Evolutionary conservation across 2,113 vertebrate species (phyloP).

Genomic region (Ctenomys sociabilis): DNA sequence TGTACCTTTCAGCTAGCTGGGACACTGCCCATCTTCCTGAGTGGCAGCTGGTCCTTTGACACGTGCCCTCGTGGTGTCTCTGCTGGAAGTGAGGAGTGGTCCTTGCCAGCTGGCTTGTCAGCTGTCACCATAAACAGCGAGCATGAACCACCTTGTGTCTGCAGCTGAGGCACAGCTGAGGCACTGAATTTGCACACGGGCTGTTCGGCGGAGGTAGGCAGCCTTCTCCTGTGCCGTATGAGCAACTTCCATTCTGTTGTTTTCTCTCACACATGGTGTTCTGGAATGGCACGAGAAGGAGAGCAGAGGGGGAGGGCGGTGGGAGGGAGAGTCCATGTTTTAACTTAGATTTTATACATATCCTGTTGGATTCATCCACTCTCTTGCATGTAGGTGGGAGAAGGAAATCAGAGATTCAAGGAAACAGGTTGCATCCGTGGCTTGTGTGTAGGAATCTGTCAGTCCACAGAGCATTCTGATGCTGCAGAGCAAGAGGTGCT

Average conservation of each 20-base stretch:
- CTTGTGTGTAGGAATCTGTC: neutral
- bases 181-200: slow-evolving; percentile 64
- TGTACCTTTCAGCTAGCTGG: slow-evolving; percentile 34
- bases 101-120: slow-evolving; percentile 78
- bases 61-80: slow-evolving; percentile 64
- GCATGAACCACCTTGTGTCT: slow-evolving; percentile 71
- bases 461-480: neutral
- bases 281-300: slow-evolving; percentile 65
- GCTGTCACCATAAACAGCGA: slow-evolving; percentile 74
- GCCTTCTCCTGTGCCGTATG: slow-evolving; percentile 66
- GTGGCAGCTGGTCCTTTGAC: slow-evolving; percentile 66
- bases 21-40: slow-evolving; percentile 42
- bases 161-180: slow-evolving; percentile 70
- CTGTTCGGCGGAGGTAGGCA: slow-evolving; percentile 72
- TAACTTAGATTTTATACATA: slow-evolving; percentile 33
- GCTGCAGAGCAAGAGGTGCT: neutral
- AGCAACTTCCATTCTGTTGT: slow-evolving; percentile 80
- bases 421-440: neutral
- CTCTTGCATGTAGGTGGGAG: neutral
- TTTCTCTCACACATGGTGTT: slow-evolving; percentile 77
- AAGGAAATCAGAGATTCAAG: neutral
- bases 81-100: slow-evolving; percentile 73
- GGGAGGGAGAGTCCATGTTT: slow-evolving; percentile 51
- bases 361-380: slow-evolving; percentile 18
- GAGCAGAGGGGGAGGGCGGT: neutral